A percentile compares a stretch with the other conserved stretches of the same genome.
Evolutionary conservation across 2,113 vertebrate species (phyloP).

Genomic region (Catharus fuscescens): DNA sequence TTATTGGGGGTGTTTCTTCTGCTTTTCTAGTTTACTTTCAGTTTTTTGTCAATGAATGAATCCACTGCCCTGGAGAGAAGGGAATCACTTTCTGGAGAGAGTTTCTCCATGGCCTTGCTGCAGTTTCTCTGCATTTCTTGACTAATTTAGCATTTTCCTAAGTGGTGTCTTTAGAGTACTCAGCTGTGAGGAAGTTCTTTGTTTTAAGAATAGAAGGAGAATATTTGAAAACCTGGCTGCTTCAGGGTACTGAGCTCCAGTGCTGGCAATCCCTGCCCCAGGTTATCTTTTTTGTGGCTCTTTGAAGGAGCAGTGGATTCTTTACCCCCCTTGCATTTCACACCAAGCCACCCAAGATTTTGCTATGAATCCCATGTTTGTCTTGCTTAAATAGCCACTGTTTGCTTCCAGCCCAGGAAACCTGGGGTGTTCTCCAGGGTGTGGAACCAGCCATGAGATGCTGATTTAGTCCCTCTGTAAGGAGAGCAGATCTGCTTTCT

Average conservation of each 20-base stretch:
- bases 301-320: not conserved
- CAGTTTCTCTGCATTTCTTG: not conserved
- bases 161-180: not conserved
- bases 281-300: not conserved
- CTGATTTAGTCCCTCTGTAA: not conserved
- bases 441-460: not conserved
- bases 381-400: not conserved
- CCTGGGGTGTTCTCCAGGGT: not conserved
- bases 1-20: not conserved
- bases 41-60: not conserved
- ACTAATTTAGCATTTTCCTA: not conserved
- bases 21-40: not conserved
- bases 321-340: not conserved
- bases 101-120: not conserved
- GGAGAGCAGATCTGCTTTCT: constrained; percentile 4
- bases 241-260: not conserved
- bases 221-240: not conserved
- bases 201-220: not conserved
- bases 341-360: not conserved
- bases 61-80: not conserved
- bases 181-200: not conserved
- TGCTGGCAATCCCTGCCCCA: not conserved
- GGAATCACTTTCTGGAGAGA: not conserved
- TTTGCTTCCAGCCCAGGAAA: not conserved
- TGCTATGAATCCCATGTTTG: not conserved